These are phyloP conservation scores for Neuroscelio doddi DNA, from an alignment of 2,888 invertebrate species.

Conservation along the genomic window DNA sequence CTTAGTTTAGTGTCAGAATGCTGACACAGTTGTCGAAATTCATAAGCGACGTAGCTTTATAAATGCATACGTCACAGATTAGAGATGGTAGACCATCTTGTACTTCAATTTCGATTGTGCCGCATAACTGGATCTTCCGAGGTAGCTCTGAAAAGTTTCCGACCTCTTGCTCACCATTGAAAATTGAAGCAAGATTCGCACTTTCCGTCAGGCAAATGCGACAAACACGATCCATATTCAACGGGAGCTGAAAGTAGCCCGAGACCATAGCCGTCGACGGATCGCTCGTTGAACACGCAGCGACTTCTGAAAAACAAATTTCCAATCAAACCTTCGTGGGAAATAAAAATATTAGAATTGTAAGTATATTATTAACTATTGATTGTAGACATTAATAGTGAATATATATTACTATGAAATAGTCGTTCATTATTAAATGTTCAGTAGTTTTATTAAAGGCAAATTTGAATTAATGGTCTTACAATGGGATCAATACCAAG, in stretches of 20 bases:
- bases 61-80: conserved; percentile 67
- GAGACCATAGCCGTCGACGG: conserved; percentile 56
- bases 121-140: conserved; percentile 67
- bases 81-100: conserved; percentile 68
- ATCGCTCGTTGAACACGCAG: conserved; percentile 27
- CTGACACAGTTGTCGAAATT: conserved; percentile 68
- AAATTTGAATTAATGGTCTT: too few species aligned
- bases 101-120: conserved; percentile 66
- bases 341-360: neutral
- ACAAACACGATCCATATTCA: conserved; percentile 66
- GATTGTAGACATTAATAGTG: too few species aligned
- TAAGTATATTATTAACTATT: too few species aligned
- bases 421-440: too few species aligned
- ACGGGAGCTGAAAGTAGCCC: conserved; percentile 61
- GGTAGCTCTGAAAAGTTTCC: conserved; percentile 55
- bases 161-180: conserved; percentile 58
- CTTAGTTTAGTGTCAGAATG: conserved; percentile 66
- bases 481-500: too few species aligned
- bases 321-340: neutral
- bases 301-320: conserved; percentile 17
- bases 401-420: too few species aligned
- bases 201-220: conserved; percentile 66
- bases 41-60: conserved; percentile 68
- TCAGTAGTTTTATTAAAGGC: too few species aligned
- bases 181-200: conserved; percentile 65